These are phyloP conservation scores for Chamaetylas fuelleborni DNA, from an alignment of 2,113 vertebrate species.

Conservation along the genomic window DNA sequence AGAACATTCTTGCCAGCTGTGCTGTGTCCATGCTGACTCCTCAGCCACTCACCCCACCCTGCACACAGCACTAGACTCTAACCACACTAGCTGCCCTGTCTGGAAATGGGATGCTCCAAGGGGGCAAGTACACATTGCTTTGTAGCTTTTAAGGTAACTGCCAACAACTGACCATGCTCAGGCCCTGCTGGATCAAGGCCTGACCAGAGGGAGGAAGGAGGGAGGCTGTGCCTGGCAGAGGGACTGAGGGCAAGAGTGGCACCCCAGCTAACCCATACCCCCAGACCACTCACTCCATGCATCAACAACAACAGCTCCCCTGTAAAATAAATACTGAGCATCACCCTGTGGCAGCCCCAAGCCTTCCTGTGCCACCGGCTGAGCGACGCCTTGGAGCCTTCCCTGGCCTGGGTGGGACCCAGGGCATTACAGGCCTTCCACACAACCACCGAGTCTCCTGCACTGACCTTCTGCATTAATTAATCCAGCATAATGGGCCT, in stretches of 20 bases:
- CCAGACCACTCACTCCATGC: accelerated
- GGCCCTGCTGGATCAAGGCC: background rate
- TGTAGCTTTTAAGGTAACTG: background rate
- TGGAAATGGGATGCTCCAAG: background rate
- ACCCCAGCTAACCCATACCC: accelerated
- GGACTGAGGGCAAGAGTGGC: background rate
- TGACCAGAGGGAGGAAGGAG: background rate
- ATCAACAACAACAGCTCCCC: background rate
- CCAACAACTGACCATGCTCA: accelerated
- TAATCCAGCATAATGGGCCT: background rate
- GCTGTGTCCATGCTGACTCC: background rate
- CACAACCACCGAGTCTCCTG: background rate
- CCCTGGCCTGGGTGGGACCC: no score
- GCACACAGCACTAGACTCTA: background rate
- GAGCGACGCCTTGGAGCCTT: accelerated
- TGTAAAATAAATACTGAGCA: background rate
- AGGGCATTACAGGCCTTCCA: background rate
- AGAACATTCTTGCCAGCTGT: no score
- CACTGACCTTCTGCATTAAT: background rate
- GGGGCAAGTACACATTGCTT: accelerated
- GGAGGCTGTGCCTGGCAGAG: background rate
- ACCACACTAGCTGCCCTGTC: background rate
- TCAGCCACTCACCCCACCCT: accelerated
- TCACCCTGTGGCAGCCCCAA: accelerated
- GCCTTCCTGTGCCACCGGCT: background rate